Conservation (phyloP, 2,888 invertebrate species). For the Phyllotreta striolata region DNA sequence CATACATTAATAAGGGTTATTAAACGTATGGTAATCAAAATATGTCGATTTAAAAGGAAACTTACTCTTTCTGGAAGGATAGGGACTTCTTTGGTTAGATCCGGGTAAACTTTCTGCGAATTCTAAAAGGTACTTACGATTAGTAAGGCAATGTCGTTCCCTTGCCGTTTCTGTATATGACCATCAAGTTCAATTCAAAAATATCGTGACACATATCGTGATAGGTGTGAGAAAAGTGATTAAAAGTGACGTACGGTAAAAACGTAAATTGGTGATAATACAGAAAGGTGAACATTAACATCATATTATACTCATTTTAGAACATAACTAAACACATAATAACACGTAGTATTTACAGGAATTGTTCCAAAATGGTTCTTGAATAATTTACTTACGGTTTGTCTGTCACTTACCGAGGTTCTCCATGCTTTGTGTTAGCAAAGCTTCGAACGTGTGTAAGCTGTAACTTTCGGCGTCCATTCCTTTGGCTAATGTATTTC, state of each 20-base stretch:
- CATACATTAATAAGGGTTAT: background rate
- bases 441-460: slow-evolving; percentile 91
- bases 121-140: slow-evolving; percentile 65
- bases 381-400: no score
- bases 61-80: slow-evolving; percentile 86
- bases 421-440: slow-evolving; percentile 94
- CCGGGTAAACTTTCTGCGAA: slow-evolving; percentile 87
- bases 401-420: slow-evolving; percentile 75
- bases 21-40: background rate
- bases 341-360: no score
- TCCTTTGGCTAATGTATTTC: slow-evolving; percentile 91
- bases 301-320: background rate
- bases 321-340: no score
- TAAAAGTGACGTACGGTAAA: slow-evolving; percentile 8
- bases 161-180: slow-evolving; percentile 14
- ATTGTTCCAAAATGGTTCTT: no score
- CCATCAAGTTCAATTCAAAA: slow-evolving; percentile 5
- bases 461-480: slow-evolving; percentile 96
- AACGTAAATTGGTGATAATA: slow-evolving; percentile 2
- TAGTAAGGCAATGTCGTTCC: slow-evolving; percentile 19
- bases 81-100: slow-evolving; percentile 85
- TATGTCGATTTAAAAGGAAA: slow-evolving; percentile 56
- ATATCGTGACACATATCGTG: slow-evolving; percentile 21
- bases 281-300: slow-evolving; percentile 3
- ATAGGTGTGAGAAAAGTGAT: slow-evolving; percentile 6